These are phyloP conservation scores for Neopipo cinnamomea DNA, from an alignment of 2,113 vertebrate genomes.

Conservation along the genomic window DNA sequence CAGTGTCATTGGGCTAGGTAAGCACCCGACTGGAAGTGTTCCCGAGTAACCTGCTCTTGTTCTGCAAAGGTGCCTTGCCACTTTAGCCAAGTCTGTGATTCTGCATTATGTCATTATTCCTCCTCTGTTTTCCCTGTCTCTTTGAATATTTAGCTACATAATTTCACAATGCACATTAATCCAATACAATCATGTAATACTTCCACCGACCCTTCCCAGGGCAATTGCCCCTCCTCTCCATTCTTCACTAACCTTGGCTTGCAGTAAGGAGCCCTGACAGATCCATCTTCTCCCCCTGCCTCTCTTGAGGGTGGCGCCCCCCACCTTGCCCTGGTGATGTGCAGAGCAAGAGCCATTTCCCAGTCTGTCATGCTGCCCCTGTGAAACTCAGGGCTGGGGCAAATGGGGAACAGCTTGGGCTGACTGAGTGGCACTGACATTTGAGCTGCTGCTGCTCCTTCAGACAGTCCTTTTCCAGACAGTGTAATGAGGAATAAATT, in stretches of 20 bases:
- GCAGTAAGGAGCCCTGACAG: neutral
- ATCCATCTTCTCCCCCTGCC: neutral
- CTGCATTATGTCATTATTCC: neutral
- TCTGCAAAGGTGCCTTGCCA: neutral
- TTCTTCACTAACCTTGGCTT: neutral
- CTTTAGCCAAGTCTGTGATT: neutral
- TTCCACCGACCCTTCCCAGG: neutral
- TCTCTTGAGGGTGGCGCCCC: rapidly evolving
- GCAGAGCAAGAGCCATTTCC: rapidly evolving
- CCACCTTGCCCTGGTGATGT: rapidly evolving
- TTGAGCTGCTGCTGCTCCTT: neutral
- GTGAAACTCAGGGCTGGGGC: rapidly evolving
- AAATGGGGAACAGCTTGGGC: neutral
- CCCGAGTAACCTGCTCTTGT: neutral
- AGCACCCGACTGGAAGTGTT: neutral
- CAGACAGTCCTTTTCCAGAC: neutral
- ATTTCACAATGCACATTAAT: neutral
- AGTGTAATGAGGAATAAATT: neutral
- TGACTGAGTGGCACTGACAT: rapidly evolving
- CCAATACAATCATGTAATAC: neutral
- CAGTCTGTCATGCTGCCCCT: neutral
- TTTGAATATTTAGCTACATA: neutral
- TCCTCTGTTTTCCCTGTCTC: neutral
- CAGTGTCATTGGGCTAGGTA: neutral
- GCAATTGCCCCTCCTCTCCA: neutral